Evolutionary conservation across 2,888 invertebrate genomes (phyloP), one percentile per base, ranked within the genome.

Genomic region (Rotaria socialis): DNA sequence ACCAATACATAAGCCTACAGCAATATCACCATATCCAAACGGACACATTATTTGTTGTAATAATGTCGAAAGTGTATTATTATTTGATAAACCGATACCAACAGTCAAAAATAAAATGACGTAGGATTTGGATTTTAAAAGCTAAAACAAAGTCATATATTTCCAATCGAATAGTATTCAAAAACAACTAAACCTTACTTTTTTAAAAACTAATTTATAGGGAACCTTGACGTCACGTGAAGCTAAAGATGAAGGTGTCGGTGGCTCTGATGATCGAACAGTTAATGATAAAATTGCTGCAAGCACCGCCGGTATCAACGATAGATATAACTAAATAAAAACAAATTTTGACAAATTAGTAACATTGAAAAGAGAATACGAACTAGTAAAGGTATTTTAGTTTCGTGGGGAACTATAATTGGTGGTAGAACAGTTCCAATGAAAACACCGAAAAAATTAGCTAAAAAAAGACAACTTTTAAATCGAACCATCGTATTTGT

Each of bases 31-130:
- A 88, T 92, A 92, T n/a, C 92, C 92, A 87, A 90, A 89, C 0
- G 92, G 90, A 89, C 92, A 92, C 43, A 92, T 89, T 14, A 92
- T 91, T 87, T 92, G 92, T 87, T 92, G 91, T 10, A 92, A 88
- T 84, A 92, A 90, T 52, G 92, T 92, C 85, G 91, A 90, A 41
- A 92, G 88, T 22, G 91, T 89, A 85, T 92, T 92, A 88, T 92
- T 91, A 14, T 92, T 88, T 8, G 92, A 92, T 85, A 92, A 89
- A 8, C 92, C 92, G 6, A 90, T 89, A 35, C 92, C 92, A 88
- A 92, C 90, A 75, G 89, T 89, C 58, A 92, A 84, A 84, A 90
- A 89, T 74, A 92, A 89, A 27, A 92, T 87, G 89, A 90, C 89
- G 88, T 90, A 92, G 43, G 89, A 88, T 86, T 89, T 89, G 80